Percentiles rank a stretch among this genome's conserved stretches.
phyloP scores from a whole-genome alignment of 92 coral and sea anemone species.

The Palythoa caribaeorum region DNA sequence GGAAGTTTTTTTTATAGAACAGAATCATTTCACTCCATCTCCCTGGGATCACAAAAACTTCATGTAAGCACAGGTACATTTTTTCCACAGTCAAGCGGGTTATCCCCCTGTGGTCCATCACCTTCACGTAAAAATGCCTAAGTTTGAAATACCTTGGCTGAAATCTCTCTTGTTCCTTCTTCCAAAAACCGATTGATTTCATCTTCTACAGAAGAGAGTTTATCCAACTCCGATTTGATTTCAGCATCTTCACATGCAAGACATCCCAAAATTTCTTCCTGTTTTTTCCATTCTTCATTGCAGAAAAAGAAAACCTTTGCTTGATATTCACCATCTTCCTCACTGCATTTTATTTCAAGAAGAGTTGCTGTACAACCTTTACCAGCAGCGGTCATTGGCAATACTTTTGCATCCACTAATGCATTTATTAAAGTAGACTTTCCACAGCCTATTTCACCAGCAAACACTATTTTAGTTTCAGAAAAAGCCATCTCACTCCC shows the following conservation, averaged over 20 bases:
- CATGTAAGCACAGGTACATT: too few relatives aligned
- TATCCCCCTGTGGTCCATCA: too few relatives aligned
- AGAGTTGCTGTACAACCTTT: conserved; percentile 20
- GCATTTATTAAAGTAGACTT: conserved; percentile 26
- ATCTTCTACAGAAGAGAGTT: neutral
- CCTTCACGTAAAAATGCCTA: too few relatives aligned
- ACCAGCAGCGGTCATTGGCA: conserved; percentile 16
- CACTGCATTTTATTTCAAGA: conserved; percentile 4
- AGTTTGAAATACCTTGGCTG: neutral
- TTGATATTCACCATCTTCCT: conserved; percentile 8
- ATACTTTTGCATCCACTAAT: conserved; percentile 7
- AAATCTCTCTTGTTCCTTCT: neutral
- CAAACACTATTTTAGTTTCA: neutral
- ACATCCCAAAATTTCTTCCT: neutral
- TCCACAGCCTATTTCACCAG: conserved; percentile 26
- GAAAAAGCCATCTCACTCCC: neutral
- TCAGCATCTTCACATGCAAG: neutral
- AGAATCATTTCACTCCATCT: too few relatives aligned
- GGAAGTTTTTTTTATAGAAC: too few relatives aligned
- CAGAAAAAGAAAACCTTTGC: conserved; percentile 4
- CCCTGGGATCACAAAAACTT: too few relatives aligned
- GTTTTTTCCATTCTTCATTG: conserved; percentile 1
- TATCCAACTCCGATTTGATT: neutral
- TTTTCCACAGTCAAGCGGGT: too few relatives aligned
- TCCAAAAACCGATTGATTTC: neutral